Evolutionary conservation across 2,888 invertebrate species (phyloP).

Genomic region (Erynnis tages): DNA sequence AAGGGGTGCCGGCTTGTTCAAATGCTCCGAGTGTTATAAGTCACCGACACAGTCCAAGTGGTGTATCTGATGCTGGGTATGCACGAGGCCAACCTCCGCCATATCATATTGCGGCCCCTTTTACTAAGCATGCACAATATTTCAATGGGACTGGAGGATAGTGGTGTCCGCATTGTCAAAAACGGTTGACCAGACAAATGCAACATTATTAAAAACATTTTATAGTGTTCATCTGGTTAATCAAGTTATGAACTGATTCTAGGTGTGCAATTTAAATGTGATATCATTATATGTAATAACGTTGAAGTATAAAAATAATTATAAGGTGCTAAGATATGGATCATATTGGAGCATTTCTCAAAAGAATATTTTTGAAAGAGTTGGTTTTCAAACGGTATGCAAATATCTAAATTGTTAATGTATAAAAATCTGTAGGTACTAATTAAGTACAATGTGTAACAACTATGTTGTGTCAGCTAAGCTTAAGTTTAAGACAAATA

Average conservation of each 20-base stretch:
- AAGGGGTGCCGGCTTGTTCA: constrained; percentile 65
- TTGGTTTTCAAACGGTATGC: constrained; percentile 39
- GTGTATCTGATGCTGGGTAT: constrained; percentile 61
- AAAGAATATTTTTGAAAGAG: constrained; percentile 40
- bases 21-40: constrained; percentile 65
- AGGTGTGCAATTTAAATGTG: constrained; percentile 78
- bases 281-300: constrained; percentile 62
- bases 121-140: constrained; percentile 89
- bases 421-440: constrained; percentile 63
- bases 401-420: constrained; percentile 33
- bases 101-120: constrained; percentile 91
- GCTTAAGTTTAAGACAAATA: constrained; percentile 14
- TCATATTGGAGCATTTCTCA: constrained; percentile 51
- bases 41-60: constrained; percentile 68
- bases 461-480: constrained; percentile 70
- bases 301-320: constrained; percentile 53
- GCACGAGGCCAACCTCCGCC: constrained; percentile 85
- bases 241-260: constrained; percentile 51
- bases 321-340: constrained; percentile 73
- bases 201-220: constrained; percentile 38
- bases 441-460: constrained; percentile 71
- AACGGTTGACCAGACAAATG: constrained; percentile 28
- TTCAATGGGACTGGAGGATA: constrained; percentile 81
- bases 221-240: constrained; percentile 51
- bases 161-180: constrained; percentile 40